These are phyloP conservation scores for Dicranocentrus wangi DNA, from an alignment of 2,888 invertebrate genomes.

Conservation along the genomic window DNA sequence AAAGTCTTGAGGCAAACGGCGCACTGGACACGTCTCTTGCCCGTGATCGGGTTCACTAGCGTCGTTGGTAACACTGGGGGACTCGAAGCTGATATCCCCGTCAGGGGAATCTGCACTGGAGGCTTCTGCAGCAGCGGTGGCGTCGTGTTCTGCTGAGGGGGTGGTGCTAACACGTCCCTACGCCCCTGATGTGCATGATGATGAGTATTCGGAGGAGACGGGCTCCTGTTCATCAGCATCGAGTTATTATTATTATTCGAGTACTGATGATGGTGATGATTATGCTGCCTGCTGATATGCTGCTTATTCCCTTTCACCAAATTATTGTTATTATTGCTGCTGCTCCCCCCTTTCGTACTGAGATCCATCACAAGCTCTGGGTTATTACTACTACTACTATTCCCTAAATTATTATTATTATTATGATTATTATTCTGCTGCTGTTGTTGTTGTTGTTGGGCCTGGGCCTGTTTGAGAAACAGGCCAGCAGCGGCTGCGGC, in stretches of 20 bases:
- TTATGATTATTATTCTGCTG: too few relatives aligned
- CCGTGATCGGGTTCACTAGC: conserved; percentile 92
- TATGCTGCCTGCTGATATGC: too few relatives aligned
- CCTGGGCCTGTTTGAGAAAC: conserved; percentile 17
- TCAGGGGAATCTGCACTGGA: neutral
- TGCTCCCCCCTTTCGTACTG: conserved; percentile 35
- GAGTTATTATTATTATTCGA: too few relatives aligned
- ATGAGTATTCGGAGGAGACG: neutral
- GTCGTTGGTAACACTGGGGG: conserved; percentile 85
- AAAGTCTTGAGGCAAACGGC: conserved; percentile 98
- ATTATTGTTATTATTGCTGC: neutral
- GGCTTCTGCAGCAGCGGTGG: conserved; percentile 14
- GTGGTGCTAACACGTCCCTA: neutral
- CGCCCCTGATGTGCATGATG: too few relatives aligned
- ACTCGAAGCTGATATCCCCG: conserved; percentile 82
- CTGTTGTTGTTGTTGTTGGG: too few relatives aligned
- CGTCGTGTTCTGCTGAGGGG: neutral
- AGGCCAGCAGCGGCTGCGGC: conserved; percentile 30
- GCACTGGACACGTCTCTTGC: conserved; percentile 97
- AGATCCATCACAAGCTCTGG: conserved; percentile 47
- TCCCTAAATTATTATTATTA: neutral
- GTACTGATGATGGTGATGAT: conserved; percentile 1
- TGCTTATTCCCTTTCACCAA: too few relatives aligned
- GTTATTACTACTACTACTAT: neutral
- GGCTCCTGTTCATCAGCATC: neutral